phyloP scores from a whole-genome alignment of 2,888 invertebrate genomes.

The Tupiocoris notatus region DNA sequence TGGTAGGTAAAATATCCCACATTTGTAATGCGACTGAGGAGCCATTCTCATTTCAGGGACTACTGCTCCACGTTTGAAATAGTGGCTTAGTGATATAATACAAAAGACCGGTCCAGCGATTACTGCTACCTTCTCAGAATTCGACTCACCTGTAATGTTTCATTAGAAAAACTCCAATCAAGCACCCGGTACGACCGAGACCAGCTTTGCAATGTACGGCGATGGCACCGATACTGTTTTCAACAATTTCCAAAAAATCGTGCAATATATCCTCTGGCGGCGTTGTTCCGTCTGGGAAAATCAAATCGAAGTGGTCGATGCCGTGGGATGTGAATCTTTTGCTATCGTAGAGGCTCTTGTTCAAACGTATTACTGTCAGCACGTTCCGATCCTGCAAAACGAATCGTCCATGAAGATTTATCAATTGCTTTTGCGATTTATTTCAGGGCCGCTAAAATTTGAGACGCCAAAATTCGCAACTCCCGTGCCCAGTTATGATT shows the following conservation, averaged over 20 bases:
- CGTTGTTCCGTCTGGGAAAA: constrained; percentile 94
- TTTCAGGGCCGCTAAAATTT: too few relatives aligned
- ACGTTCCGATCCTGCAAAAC: constrained; percentile 65
- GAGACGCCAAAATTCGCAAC: too few relatives aligned
- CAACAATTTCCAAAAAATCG: constrained; percentile 83
- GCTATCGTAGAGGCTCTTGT: constrained; percentile 76
- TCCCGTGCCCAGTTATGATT: too few relatives aligned
- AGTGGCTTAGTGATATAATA: too few relatives aligned
- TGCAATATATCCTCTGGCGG: constrained; percentile 86
- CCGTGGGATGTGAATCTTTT: constrained; percentile 78
- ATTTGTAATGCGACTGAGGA: too few relatives aligned
- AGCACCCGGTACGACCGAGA: constrained; percentile 82
- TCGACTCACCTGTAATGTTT: constrained; percentile 65
- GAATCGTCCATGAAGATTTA: too few relatives aligned
- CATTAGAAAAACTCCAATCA: constrained; percentile 85
- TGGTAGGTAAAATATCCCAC: too few relatives aligned
- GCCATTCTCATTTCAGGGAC: too few relatives aligned
- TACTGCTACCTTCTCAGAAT: not conserved
- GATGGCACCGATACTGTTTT: constrained; percentile 84
- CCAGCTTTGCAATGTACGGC: constrained; percentile 98
- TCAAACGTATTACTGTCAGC: constrained; percentile 80
- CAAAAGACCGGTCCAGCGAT: too few relatives aligned
- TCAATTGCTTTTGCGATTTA: too few relatives aligned
- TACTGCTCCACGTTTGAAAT: too few relatives aligned
- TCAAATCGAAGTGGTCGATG: constrained; percentile 90